phyloP scores from a whole-genome alignment of 2,888 invertebrate genomes.

The Oasisia sp. region DNA sequence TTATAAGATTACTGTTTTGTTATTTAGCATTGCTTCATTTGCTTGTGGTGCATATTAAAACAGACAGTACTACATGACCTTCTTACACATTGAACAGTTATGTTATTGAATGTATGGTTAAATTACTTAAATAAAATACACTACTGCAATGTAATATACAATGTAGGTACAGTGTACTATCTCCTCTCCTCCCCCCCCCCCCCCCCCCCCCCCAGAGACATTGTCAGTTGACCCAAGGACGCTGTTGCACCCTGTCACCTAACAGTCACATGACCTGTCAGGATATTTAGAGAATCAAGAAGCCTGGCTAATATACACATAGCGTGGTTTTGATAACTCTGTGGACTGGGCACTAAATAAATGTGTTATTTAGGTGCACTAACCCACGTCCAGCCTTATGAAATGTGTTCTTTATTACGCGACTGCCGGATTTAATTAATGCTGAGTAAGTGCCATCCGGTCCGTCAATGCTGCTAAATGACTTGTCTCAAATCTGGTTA shows the following conservation, averaged over 20 bases:
- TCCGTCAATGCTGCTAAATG: not conserved
- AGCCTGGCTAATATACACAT: not conserved
- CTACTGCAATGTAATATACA: too few relatives aligned
- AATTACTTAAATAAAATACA: too few relatives aligned
- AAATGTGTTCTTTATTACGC: not conserved
- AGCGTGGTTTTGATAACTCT: not conserved
- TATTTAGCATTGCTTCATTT: too few relatives aligned
- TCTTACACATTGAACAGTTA: too few relatives aligned
- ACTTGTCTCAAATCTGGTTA: not conserved
- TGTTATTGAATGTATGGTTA: too few relatives aligned
- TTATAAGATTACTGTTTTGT: too few relatives aligned
- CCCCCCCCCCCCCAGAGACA: not conserved
- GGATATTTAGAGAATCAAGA: not conserved
- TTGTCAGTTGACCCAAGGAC: not conserved
- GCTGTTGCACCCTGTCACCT: not conserved
- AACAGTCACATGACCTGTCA: not conserved
- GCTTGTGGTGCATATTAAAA: too few relatives aligned
- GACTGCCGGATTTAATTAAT: not conserved
- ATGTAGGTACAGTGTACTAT: too few relatives aligned
- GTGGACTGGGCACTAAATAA: not conserved
- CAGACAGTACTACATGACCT: too few relatives aligned
- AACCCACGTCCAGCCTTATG: not conserved
- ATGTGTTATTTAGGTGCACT: not conserved
- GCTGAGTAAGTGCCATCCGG: not conserved
- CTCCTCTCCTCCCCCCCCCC: too few relatives aligned